Evolutionary conservation across 1,140 invertebrate genomes (phyloP).

Genomic region (Trichomalopsis sarcophagae): DNA sequence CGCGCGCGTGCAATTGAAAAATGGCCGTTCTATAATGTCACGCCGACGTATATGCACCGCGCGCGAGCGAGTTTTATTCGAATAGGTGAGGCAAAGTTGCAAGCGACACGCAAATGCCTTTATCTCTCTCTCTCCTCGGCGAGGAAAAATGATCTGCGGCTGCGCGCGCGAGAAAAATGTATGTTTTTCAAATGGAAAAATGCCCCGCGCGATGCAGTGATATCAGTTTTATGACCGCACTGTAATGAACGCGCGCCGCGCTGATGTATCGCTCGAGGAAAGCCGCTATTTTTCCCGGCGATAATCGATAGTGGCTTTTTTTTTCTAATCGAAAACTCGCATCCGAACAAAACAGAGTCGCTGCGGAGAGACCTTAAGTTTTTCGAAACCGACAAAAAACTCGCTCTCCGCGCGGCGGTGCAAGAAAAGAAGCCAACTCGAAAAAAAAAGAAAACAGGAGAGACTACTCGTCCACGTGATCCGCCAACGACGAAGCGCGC

Average conservation of each 20-base stretch:
- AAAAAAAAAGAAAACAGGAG: neutral
- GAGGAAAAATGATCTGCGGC: conserved; percentile 4
- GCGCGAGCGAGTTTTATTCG: neutral
- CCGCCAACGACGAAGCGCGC: neutral
- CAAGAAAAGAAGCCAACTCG: neutral
- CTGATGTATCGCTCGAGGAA: neutral
- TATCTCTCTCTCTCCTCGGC: neutral
- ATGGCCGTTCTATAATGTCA: conserved; percentile 5
- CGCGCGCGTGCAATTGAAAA: conserved; percentile 9
- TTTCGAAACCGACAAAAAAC: neutral
- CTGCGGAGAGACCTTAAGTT: too few relatives aligned
- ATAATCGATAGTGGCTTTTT: neutral
- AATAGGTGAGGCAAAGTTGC: conserved; percentile 22
- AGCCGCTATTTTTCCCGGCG: neutral
- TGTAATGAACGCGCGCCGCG: neutral
- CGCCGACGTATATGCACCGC: too few relatives aligned
- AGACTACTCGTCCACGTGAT: neutral
- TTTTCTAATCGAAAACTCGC: too few relatives aligned
- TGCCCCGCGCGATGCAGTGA: neutral
- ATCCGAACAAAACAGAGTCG: too few relatives aligned
- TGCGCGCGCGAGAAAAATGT: neutral
- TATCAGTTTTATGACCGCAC: neutral
- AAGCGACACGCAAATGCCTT: conserved; percentile 14
- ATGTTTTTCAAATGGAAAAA: neutral
- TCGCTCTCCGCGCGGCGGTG: neutral